These are phyloP conservation scores for Anableps anableps DNA, from an alignment of 2,797 vertebrate genomes.

Conservation along the genomic window DNA sequence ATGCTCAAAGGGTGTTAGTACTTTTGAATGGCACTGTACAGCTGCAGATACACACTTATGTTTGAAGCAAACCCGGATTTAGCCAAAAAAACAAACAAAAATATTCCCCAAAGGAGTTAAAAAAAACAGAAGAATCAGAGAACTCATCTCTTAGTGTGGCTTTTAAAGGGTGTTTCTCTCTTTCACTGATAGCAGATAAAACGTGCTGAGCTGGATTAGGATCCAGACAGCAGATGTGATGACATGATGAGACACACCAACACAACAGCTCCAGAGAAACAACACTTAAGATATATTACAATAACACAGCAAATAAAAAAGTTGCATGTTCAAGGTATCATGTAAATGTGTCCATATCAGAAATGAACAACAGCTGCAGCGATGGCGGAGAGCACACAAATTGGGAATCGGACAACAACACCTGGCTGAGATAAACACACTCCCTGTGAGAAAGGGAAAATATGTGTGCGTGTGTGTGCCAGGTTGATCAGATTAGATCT, in stretches of 20 bases:
- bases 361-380: slow-evolving; percentile 11
- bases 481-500: slow-evolving; percentile 32
- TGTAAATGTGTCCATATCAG: slow-evolving; percentile 13
- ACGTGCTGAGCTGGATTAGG: background rate
- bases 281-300: background rate
- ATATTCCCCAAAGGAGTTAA: background rate
- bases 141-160: background rate
- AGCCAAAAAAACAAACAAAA: background rate
- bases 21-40: background rate
- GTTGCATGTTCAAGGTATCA: background rate
- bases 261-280: background rate
- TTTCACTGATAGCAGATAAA: slow-evolving; percentile 1
- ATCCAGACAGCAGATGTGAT: background rate
- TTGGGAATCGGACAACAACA: slow-evolving; percentile 14
- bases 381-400: background rate
- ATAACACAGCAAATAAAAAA: background rate
- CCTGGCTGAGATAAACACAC: slow-evolving; percentile 23
- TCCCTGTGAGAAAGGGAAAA: slow-evolving; percentile 13
- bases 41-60: background rate
- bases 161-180: background rate
- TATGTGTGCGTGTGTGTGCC: background rate
- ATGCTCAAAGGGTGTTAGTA: background rate
- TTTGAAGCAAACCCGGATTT: background rate
- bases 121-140: background rate
- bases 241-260: background rate